Evolutionary conservation across 2,888 invertebrate genomes (phyloP).

Genomic region (Branchipolynoe longqiensis): DNA sequence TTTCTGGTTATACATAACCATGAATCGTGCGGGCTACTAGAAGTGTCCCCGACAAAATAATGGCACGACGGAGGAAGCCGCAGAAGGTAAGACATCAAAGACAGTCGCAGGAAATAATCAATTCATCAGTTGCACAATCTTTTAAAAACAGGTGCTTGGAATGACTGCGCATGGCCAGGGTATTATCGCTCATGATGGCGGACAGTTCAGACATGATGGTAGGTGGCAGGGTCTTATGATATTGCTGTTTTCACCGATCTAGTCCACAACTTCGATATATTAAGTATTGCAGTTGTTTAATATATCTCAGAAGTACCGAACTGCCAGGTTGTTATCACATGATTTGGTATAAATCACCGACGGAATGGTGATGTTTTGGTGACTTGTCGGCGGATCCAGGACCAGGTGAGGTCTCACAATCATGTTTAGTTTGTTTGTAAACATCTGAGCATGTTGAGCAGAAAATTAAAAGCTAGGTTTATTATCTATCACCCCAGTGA

Average conservation of each 20-base stretch:
- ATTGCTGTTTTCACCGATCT: constrained; percentile 6
- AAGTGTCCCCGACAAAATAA: not conserved
- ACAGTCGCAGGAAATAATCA: constrained; percentile 45
- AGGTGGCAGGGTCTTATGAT: not conserved
- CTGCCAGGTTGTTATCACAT: too few species aligned
- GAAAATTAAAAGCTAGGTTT: too few species aligned
- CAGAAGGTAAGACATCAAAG: constrained; percentile 2
- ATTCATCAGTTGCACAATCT: constrained; percentile 56
- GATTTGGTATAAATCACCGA: too few species aligned
- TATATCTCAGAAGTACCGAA: too few species aligned
- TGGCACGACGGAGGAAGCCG: constrained; percentile 28
- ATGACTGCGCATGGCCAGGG: not conserved
- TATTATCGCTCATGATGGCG: constrained; percentile 55
- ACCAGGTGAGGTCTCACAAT: too few species aligned
- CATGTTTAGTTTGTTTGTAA: too few species aligned
- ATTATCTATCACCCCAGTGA: too few species aligned
- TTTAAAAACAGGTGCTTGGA: not conserved
- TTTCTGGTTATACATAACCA: not conserved
- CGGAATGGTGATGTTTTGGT: too few species aligned
- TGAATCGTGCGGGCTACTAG: not conserved
- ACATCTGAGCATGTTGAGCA: too few species aligned
- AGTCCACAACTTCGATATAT: too few species aligned
- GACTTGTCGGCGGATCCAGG: too few species aligned
- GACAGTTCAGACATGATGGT: constrained; percentile 29
- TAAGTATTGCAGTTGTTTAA: too few species aligned